These are phyloP conservation scores for Thermophis baileyi DNA, from an alignment of 2,113 vertebrate genomes.

Conservation along the genomic window DNA sequence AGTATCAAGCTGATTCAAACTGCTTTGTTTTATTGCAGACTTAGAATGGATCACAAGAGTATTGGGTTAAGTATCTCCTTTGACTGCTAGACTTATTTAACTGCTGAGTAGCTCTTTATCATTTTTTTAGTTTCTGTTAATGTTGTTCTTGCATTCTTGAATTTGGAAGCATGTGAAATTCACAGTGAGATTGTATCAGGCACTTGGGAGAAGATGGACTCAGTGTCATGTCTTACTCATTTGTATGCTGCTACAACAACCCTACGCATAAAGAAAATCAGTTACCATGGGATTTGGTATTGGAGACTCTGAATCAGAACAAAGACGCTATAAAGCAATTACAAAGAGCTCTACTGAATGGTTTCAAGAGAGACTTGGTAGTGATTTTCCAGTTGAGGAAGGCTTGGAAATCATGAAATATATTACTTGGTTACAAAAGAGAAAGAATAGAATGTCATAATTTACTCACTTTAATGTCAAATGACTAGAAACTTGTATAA, in stretches of 20 bases:
- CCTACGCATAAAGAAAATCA: constrained; percentile 21
- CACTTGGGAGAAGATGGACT: not conserved
- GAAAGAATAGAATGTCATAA: not conserved
- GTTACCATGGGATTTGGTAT: constrained; percentile 20
- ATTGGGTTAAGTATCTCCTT: not conserved
- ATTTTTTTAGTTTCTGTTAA: not conserved
- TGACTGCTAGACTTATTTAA: not conserved
- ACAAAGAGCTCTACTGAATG: constrained; percentile 18
- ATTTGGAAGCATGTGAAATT: not conserved
- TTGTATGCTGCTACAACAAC: constrained; percentile 7
- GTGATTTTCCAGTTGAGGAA: constrained; percentile 9
- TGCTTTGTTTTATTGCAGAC: not conserved
- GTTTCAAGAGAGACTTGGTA: constrained; percentile 22
- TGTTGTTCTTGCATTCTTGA: not conserved
- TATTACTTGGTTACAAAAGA: not conserved
- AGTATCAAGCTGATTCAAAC: not conserved
- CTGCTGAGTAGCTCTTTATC: not conserved
- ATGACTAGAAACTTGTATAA: not conserved
- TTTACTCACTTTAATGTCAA: not conserved
- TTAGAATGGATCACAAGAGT: not conserved
- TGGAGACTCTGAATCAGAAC: constrained; percentile 21
- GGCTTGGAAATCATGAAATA: constrained; percentile 31
- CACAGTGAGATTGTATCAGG: not conserved
- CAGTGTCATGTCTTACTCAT: constrained; percentile 7
- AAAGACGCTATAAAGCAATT: constrained; percentile 25